These are phyloP conservation scores for Tenthredo mesomela DNA, from an alignment of 2,888 invertebrate genomes.

Conservation along the genomic window DNA sequence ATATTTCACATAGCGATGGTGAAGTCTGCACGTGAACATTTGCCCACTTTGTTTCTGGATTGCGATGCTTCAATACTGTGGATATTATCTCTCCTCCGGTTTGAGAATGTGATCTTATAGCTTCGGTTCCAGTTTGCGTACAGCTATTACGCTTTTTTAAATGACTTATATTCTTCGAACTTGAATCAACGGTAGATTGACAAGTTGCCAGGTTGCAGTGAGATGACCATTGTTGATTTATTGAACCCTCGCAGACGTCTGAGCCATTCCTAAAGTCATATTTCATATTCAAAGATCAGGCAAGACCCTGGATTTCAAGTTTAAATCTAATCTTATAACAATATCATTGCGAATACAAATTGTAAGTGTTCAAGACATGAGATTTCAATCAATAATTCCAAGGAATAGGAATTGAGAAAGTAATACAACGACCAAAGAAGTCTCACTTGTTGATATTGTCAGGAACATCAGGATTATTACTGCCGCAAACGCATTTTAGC, in stretches of 20 bases:
- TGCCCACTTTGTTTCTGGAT: constrained; percentile 56
- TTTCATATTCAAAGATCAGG: not conserved
- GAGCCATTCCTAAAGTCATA: constrained; percentile 54
- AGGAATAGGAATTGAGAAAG: not conserved
- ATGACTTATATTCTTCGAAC: constrained; percentile 57
- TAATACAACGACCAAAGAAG: not conserved
- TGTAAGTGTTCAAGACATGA: not conserved
- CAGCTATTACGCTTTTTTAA: constrained; percentile 72
- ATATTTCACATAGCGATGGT: constrained; percentile 27
- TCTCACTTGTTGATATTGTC: constrained; percentile 28
- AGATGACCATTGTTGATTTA: constrained; percentile 74
- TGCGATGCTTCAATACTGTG: constrained; percentile 53
- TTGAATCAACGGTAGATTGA: constrained; percentile 53
- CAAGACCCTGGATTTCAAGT: not conserved
- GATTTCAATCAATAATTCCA: not conserved
- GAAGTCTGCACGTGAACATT: constrained; percentile 63
- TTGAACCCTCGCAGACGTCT: constrained; percentile 56
- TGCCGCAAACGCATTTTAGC: constrained; percentile 52
- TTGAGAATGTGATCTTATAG: constrained; percentile 67
- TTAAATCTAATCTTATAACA: not conserved
- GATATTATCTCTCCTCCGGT: constrained; percentile 72
- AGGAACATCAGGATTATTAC: constrained; percentile 49
- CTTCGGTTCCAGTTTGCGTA: constrained; percentile 70
- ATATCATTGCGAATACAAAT: not conserved
- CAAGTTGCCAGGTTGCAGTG: constrained; percentile 72